Evolutionary conservation across 2,113 vertebrate genomes (phyloP).

Genomic region (Python bivittatus): DNA sequence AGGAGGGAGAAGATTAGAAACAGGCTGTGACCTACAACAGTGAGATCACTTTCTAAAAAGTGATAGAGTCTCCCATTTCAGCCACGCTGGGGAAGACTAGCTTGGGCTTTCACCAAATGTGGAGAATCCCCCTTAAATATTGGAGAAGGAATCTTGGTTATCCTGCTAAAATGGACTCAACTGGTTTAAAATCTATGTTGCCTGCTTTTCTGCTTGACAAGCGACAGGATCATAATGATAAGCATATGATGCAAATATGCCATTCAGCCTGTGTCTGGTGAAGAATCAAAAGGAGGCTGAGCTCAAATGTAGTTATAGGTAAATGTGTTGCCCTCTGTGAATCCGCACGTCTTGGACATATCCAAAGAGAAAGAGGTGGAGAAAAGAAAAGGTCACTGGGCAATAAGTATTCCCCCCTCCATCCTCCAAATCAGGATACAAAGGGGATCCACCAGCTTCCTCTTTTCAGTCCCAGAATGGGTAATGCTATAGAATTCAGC

Average conservation of each 20-base stretch:
- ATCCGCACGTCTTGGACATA: background rate
- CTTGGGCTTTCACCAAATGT: background rate
- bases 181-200: background rate
- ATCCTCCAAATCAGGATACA: background rate
- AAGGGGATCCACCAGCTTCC: background rate
- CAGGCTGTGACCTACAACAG: slow-evolving; percentile 65
- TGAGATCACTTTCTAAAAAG: slow-evolving; percentile 60
- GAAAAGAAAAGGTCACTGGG: background rate
- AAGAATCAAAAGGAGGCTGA: background rate
- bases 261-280: background rate
- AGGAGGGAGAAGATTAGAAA: slow-evolving; percentile 75
- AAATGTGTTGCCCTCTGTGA: background rate
- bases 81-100: slow-evolving; percentile 4
- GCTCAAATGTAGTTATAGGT: background rate
- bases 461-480: background rate
- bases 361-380: background rate
- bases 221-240: background rate
- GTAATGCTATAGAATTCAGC: background rate
- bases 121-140: background rate
- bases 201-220: background rate
- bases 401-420: background rate
- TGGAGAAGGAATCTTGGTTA: background rate
- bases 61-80: background rate
- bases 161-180: background rate
- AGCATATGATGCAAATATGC: background rate